These are phyloP conservation scores for Sebastes elongatus DNA, from an alignment of 2,797 vertebrate genomes.

Conservation along the genomic window DNA sequence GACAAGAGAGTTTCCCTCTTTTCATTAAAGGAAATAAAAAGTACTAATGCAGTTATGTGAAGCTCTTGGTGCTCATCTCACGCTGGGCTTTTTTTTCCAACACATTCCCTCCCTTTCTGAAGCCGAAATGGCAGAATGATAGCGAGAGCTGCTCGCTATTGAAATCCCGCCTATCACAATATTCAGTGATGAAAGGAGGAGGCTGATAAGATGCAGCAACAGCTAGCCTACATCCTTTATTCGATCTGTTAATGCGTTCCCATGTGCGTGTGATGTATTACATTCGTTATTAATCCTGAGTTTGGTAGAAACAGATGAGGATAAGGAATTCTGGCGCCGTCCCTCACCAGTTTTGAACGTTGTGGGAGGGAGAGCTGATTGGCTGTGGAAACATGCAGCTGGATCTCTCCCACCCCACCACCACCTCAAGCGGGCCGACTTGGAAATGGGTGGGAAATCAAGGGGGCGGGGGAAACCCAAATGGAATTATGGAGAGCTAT, in stretches of 20 bases:
- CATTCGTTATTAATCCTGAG: conserved; percentile 39
- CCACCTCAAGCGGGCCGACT: conserved; percentile 42
- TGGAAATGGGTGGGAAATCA: conserved; percentile 65
- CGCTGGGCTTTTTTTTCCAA: conserved; percentile 1
- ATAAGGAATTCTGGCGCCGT: conserved; percentile 8
- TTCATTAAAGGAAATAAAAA: conserved; percentile 44
- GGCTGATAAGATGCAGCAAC: conserved; percentile 28
- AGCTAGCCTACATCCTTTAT: conserved; percentile 31
- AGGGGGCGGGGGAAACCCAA: conserved; percentile 61
- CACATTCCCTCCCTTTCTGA: not conserved
- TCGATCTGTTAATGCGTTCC: conserved; percentile 31
- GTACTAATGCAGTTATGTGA: conserved; percentile 23
- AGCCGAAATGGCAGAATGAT: conserved; percentile 41
- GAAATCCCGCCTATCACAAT: conserved; percentile 39
- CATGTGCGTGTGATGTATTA: not conserved
- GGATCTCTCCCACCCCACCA: conserved; percentile 23
- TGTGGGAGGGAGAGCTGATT: conserved; percentile 67
- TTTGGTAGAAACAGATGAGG: conserved; percentile 22
- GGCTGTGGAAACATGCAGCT: conserved; percentile 50
- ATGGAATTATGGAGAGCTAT: conserved; percentile 75
- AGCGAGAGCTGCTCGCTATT: conserved; percentile 36
- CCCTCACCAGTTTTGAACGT: conserved; percentile 44
- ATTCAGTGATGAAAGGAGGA: conserved; percentile 33
- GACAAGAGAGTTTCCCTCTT: conserved; percentile 15
- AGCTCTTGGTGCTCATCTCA: conserved; percentile 25